phyloP scores from a whole-genome alignment of 37 sponge, comb jelly and placozoan genomes.

The Corticium candelabrum region DNA sequence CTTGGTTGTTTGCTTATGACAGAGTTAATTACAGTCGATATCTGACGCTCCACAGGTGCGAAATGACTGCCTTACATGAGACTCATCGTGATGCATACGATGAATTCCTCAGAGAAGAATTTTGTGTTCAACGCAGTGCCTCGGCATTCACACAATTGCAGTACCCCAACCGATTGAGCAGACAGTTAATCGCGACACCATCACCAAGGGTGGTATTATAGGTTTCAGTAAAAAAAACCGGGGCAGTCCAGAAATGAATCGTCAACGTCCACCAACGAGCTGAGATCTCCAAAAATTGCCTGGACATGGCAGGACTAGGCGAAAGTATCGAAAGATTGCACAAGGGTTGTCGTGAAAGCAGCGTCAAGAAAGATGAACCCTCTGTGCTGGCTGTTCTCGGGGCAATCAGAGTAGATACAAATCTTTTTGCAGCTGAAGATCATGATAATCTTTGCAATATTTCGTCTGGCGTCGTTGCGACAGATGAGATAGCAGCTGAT shows the following conservation, averaged over 20 bases:
- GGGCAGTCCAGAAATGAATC: background rate
- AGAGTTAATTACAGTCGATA: background rate
- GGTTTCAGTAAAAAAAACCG: background rate
- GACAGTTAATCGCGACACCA: background rate
- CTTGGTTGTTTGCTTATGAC: background rate
- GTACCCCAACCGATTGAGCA: background rate
- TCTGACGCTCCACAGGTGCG: background rate
- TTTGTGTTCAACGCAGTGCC: background rate
- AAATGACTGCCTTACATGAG: background rate
- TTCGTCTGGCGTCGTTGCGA: background rate
- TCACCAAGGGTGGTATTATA: background rate
- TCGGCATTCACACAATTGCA: background rate
- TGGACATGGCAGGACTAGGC: background rate
- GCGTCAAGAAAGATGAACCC: background rate
- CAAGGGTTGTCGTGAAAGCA: background rate
- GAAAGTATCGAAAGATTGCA: background rate
- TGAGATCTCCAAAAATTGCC: background rate
- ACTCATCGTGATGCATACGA: background rate
- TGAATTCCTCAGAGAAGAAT: background rate
- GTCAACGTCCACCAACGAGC: background rate
- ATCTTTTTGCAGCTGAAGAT: background rate
- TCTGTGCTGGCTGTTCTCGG: background rate
- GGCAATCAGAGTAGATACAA: background rate
- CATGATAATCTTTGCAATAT: background rate
- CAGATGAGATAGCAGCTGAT: background rate